phyloP scores from a whole-genome alignment of 2,113 vertebrate genomes.

The Sisor rabdophorus region DNA sequence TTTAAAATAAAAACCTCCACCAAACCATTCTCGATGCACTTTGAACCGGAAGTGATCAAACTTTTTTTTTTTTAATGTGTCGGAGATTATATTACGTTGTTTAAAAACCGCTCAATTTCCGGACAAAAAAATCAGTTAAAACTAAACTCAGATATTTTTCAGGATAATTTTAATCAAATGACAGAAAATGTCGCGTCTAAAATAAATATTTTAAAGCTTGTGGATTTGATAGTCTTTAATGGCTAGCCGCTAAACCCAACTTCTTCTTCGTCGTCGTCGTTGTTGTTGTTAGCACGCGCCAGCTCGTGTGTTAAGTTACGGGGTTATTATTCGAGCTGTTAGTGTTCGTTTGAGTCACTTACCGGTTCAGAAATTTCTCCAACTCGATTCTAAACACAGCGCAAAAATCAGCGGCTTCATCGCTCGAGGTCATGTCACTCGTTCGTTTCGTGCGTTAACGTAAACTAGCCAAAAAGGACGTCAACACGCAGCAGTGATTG shows the following conservation, averaged over 20 bases:
- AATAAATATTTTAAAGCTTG: background rate
- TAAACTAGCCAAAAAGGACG: background rate
- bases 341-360: background rate
- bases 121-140: too few species aligned
- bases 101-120: too few species aligned
- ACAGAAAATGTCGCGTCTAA: too few species aligned
- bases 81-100: too few species aligned
- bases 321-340: background rate
- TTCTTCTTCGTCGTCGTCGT: background rate
- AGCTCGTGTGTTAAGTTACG: background rate
- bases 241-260: background rate
- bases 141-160: too few species aligned
- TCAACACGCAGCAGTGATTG: background rate
- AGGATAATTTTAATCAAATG: too few species aligned
- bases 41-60: too few species aligned
- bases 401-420: background rate
- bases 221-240: background rate
- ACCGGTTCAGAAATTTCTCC: background rate
- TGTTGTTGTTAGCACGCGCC: background rate
- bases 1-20: too few species aligned
- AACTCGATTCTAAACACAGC: background rate
- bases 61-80: too few species aligned
- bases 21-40: too few species aligned
- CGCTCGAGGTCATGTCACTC: background rate
- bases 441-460: background rate